These are phyloP conservation scores for Cryptomyrus ogoouensis DNA, from an alignment of 2,113 vertebrate species.

Conservation along the genomic window DNA sequence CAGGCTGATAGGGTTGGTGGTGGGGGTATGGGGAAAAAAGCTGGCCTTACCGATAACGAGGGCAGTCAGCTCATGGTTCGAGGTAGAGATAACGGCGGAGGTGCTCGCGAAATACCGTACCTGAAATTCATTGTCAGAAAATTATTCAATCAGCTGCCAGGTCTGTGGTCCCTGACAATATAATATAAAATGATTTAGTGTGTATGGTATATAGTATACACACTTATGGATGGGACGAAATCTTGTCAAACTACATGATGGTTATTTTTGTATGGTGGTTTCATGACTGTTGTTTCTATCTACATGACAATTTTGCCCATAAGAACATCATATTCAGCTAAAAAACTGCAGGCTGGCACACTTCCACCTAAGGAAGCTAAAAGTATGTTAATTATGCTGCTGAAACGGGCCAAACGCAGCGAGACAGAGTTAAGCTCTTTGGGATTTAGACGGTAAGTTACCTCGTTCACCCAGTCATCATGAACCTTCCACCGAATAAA, in stretches of 20 bases:
- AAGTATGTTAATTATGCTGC: not conserved
- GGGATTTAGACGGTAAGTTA: slow-evolving; percentile 30
- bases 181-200: not conserved
- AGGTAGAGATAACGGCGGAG: slow-evolving; percentile 60
- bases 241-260: not conserved
- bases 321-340: not conserved
- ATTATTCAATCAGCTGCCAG: not conserved
- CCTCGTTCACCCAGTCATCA: slow-evolving; percentile 61
- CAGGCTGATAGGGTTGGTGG: not conserved
- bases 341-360: not conserved
- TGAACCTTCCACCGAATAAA: slow-evolving; percentile 64
- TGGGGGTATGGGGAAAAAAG: not conserved
- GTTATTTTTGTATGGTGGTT: not conserved
- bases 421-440: not conserved
- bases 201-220: not conserved
- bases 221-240: not conserved
- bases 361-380: not conserved
- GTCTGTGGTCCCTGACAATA: not conserved
- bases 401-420: not conserved
- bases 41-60: slow-evolving; percentile 53
- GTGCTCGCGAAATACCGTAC: slow-evolving; percentile 62
- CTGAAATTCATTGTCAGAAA: slow-evolving; percentile 47
- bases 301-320: not conserved
- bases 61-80: slow-evolving; percentile 56
- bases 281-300: not conserved